Conservation (phyloP, 2,888 invertebrate genomes). For the Chymomyza fuscimana region DNA sequence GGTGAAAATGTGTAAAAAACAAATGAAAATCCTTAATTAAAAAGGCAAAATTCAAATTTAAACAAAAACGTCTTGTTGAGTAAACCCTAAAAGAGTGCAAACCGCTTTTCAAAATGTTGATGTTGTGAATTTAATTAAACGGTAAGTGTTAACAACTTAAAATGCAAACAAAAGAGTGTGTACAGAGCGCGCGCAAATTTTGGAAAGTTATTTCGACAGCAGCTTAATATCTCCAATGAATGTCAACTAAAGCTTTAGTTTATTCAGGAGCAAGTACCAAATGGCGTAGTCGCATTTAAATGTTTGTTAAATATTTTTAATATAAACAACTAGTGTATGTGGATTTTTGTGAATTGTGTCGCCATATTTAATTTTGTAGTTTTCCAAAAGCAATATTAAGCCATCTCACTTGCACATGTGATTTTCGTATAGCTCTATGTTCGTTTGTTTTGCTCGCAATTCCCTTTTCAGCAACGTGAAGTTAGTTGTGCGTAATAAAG, state of each 20-base stretch:
- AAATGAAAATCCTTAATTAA: background rate
- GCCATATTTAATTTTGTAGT: conserved; percentile 69
- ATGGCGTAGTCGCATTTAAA: background rate
- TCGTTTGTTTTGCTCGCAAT: conserved; percentile 69
- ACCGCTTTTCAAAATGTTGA: background rate
- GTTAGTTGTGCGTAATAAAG: conserved; percentile 56
- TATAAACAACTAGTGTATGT: conserved; percentile 23
- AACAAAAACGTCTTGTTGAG: background rate
- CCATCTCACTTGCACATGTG: conserved; percentile 42
- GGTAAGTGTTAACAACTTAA: conserved; percentile 9
- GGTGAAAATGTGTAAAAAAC: conserved; percentile 42
- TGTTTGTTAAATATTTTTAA: conserved; percentile 33
- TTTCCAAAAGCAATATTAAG: conserved; percentile 40
- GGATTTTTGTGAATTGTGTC: conserved; percentile 51
- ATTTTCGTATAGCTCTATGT: conserved; percentile 40
- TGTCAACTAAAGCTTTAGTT: background rate
- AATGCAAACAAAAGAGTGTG: background rate
- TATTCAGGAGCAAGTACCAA: background rate
- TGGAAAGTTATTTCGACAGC: background rate
- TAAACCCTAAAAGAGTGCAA: background rate
- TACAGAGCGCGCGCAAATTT: conserved; percentile 1
- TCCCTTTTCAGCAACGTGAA: conserved; percentile 70
- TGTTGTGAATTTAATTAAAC: background rate
- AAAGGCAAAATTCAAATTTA: background rate
- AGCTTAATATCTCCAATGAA: background rate